phyloP scores from a whole-genome alignment of 2,797 vertebrate genomes.

The Falco naumanni region DNA sequence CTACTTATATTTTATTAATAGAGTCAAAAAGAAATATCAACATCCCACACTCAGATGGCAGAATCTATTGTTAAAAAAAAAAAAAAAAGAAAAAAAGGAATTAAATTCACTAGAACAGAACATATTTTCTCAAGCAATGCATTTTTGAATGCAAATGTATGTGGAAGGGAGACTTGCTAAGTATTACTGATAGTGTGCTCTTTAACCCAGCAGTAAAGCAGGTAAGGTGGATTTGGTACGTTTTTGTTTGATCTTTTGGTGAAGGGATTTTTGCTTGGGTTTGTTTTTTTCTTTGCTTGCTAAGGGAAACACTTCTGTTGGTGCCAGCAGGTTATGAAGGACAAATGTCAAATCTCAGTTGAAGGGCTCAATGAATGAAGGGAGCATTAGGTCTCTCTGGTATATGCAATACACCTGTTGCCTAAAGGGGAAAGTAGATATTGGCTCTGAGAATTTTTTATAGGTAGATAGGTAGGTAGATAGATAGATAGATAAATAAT shows the following conservation, averaged over 20 bases:
- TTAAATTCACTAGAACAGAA: not conserved
- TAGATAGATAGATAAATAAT: too few relatives aligned
- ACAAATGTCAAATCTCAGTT: not conserved
- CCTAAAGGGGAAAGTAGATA: not conserved
- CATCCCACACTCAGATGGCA: not conserved
- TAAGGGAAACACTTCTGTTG: not conserved
- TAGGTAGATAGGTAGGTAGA: too few relatives aligned
- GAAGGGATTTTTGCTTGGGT: not conserved
- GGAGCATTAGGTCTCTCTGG: not conserved
- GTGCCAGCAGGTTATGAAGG: not conserved
- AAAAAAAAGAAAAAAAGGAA: too few relatives aligned
- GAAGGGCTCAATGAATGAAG: not conserved
- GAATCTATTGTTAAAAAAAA: not conserved
- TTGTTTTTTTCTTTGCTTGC: not conserved
- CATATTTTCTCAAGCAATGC: not conserved
- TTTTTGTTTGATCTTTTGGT: not conserved
- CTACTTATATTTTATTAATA: not conserved
- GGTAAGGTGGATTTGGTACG: not conserved
- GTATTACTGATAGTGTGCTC: not conserved
- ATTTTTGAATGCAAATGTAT: not conserved
- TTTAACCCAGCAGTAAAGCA: not conserved
- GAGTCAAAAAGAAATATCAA: not conserved
- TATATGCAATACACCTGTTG: fast-evolving
- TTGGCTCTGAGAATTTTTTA: not conserved
- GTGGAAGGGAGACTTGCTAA: not conserved